Conservation (phyloP, 2,113 vertebrate genomes). For the Ginglymostoma cirratum region DNA sequence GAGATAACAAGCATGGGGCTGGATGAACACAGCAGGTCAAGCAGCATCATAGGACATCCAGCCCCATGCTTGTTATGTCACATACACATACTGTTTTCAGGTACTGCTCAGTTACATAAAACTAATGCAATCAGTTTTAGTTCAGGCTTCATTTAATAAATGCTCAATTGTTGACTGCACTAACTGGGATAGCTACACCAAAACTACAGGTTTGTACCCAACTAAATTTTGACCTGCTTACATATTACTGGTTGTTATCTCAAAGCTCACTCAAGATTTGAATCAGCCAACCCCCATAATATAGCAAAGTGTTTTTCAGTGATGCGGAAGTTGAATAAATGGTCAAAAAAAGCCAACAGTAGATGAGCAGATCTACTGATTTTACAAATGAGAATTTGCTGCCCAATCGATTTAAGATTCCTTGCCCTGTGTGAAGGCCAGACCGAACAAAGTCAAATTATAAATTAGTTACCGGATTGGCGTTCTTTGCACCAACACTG, state of each 20-base stretch:
- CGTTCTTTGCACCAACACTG: conserved; percentile 63
- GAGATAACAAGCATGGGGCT: no score
- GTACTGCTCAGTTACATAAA: not conserved
- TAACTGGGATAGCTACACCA: not conserved
- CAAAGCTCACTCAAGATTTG: not conserved
- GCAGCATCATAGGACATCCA: no score
- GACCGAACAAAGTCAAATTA: not conserved
- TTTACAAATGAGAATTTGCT: not conserved
- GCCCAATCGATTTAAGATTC: not conserved
- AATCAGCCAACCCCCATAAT: not conserved
- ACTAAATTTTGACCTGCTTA: not conserved
- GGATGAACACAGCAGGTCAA: no score
- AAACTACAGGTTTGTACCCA: not conserved
- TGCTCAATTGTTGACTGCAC: not conserved
- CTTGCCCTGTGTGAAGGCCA: not conserved
- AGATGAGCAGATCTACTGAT: not conserved
- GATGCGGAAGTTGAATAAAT: not conserved
- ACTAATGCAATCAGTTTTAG: not conserved
- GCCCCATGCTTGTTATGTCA: no score
- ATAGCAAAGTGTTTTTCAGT: not conserved
- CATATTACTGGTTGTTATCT: not conserved
- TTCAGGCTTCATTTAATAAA: not conserved
- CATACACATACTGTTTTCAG: not conserved
- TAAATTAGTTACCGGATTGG: conserved; percentile 54
- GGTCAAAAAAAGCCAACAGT: not conserved